These are phyloP conservation scores for Malachius bipustulatus DNA, from an alignment of 2,888 invertebrate genomes.

Conservation along the genomic window DNA sequence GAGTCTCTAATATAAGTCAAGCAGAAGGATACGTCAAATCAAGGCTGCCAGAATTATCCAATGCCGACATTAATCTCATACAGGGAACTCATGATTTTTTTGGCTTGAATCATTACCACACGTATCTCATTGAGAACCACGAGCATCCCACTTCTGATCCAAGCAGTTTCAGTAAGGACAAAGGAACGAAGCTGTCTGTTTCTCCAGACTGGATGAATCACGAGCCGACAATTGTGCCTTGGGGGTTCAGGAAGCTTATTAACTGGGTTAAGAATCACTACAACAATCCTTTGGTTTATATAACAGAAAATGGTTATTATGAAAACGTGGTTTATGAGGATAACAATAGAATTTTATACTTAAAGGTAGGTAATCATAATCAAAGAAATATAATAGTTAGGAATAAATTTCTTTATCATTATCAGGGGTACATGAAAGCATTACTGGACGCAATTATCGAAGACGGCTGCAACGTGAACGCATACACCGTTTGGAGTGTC, in stretches of 20 bases:
- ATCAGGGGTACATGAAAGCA: constrained; percentile 36
- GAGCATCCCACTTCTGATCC: constrained; percentile 31
- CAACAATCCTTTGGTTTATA: constrained; percentile 42
- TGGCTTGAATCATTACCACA: constrained; percentile 53
- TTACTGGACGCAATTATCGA: constrained; percentile 39
- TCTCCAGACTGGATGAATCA: constrained; percentile 43
- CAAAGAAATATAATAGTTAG: too few species aligned
- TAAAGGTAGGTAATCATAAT: constrained; percentile 21
- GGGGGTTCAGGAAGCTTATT: constrained; percentile 47
- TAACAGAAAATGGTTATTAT: constrained; percentile 47
- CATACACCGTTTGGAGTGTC: constrained; percentile 66
- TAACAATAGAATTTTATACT: constrained; percentile 37
- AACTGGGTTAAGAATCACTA: constrained; percentile 36
- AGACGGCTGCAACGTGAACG: constrained; percentile 48
- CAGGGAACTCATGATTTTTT: constrained; percentile 49
- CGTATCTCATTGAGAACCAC: constrained; percentile 33
- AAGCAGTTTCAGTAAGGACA: constrained; percentile 23
- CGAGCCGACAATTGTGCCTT: constrained; percentile 43
- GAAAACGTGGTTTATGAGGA: constrained; percentile 41
- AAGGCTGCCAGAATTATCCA: constrained; percentile 37
- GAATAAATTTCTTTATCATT: constrained; percentile 1
- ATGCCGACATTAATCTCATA: constrained; percentile 35
- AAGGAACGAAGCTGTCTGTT: constrained; percentile 27
- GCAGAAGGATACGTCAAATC: constrained; percentile 36
- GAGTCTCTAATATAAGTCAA: constrained; percentile 35